Base-by-base conservation (phyloP, 2,888 invertebrate species). In the Latheticus oryzae region DNA sequence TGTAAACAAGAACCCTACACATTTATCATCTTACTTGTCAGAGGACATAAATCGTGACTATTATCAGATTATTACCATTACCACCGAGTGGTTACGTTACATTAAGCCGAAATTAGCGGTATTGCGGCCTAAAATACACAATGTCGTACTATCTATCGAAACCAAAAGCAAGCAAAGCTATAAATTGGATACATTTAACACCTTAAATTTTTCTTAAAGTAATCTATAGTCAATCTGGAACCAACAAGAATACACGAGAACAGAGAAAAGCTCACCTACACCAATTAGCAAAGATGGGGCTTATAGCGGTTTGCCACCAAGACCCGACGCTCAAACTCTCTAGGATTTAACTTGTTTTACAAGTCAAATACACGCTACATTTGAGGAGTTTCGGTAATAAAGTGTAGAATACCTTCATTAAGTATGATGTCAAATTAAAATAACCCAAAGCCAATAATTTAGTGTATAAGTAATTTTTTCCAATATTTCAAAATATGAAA, bases 311-410 rank as follows among this genome's bases (percentile, higher is more conserved):
- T 42, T 13, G 28, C 42, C 42, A 15, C 26, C n/a, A 15, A 24
- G 26, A 42, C 42, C 42, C 42, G 17, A 7, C 24, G 17, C 42
- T 24, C 28, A 12, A 42, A 42, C 42, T 15, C 17, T 15, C 26
- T 13, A 11, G 45, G 32, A 32, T 45, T 45, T 32, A 32, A 24
- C 45, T 45, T 45, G 45, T 45, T 45, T 45, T 45, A 45, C 45
- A 45, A 45, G 45, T 45, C 45, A 45, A 45, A 45, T 32, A 45
- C 21, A 7, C 17, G n/a, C n/a, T n/a, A n/a, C n/a, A n/a, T n/a
- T n/a, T n/a, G n/a, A n/a, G n/a, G n/a, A n/a, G n/a, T n/a, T n/a
- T n/a, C n/a, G n/a, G n/a, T n/a, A n/a, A n/a, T n/a, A n/a, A n/a
- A n/a, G 17, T 19, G 17, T 13, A 16, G 37, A 32, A 13, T 32